Conservation (phyloP, 2,888 invertebrate species). For the Agapetus fuscipes region DNA sequence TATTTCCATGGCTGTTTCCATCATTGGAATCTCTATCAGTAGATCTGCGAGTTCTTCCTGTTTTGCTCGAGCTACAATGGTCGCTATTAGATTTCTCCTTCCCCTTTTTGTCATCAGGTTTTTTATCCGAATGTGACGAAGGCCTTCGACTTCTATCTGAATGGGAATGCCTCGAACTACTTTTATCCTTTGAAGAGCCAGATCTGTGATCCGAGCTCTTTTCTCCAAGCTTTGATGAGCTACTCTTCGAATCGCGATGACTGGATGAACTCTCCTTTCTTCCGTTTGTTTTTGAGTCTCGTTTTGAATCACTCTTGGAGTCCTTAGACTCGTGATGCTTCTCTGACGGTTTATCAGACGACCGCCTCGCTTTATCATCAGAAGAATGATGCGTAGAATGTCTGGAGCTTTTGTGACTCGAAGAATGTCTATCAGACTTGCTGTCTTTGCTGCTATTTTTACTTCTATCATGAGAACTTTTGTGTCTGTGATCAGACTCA, state of each 20-base stretch:
- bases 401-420: constrained; percentile 26
- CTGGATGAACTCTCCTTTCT: constrained; percentile 8
- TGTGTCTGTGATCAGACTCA: constrained; percentile 16
- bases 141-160: constrained; percentile 12
- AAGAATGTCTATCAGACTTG: constrained; percentile 30
- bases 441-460: constrained; percentile 26
- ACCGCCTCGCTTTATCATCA: constrained; percentile 31
- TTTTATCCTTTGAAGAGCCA: constrained; percentile 11
- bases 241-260: constrained; percentile 1
- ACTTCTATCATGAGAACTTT: constrained; percentile 15
- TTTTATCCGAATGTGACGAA: constrained; percentile 14
- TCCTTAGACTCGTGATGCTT: constrained; percentile 30
- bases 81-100: constrained; percentile 55
- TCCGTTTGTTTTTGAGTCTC: constrained; percentile 18
- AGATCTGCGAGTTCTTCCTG: constrained; percentile 56
- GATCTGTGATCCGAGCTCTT: constrained; percentile 7
- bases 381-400: constrained; percentile 31
- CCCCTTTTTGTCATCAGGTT: constrained; percentile 26
- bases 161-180: constrained; percentile 4
- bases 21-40: constrained; percentile 75
- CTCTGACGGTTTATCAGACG: constrained; percentile 23
- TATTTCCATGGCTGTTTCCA: constrained; percentile 46
- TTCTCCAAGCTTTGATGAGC: constrained; percentile 4
- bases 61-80: constrained; percentile 57
- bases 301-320: constrained; percentile 34